Evolutionary conservation across 2,113 vertebrate species (phyloP).

Genomic region (Phaethornis superciliosus): DNA sequence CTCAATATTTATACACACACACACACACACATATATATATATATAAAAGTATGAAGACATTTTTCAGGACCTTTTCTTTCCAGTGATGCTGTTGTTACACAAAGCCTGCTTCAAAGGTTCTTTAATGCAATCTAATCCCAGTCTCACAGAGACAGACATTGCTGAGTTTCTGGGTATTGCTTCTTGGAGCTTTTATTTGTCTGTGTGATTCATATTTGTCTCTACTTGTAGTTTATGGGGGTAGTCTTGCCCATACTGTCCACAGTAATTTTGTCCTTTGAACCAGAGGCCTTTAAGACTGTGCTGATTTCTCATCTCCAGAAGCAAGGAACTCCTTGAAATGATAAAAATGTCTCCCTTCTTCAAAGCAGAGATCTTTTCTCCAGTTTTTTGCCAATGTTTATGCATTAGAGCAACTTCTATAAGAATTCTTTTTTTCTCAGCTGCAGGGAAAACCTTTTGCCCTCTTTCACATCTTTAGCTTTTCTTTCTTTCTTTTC

Average conservation of each 20-base stretch:
- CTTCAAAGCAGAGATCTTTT: not conserved
- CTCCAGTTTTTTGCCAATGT: not conserved
- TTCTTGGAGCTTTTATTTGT: not conserved
- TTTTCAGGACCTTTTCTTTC: constrained; percentile 54
- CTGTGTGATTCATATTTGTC: not conserved
- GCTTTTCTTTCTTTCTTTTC: not conserved
- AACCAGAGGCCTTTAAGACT: not conserved
- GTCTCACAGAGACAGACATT: not conserved
- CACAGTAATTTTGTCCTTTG: not conserved
- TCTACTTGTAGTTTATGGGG: not conserved
- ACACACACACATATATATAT: not conserved
- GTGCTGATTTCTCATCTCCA: not conserved
- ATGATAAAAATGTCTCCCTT: not conserved
- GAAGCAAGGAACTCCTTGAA: not conserved
- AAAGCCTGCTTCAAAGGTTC: not conserved
- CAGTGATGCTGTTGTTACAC: not conserved
- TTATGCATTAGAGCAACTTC: not conserved
- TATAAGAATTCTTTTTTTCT: not conserved
- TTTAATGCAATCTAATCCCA: not conserved
- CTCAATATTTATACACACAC: constrained; percentile 47
- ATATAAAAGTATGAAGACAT: constrained; percentile 26
- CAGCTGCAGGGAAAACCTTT: not conserved
- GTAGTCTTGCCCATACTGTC: not conserved
- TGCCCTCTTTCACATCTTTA: not conserved
- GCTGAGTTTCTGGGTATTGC: not conserved